Conservation (phyloP, 2,113 vertebrate species). For the Platycercus adscitus region DNA sequence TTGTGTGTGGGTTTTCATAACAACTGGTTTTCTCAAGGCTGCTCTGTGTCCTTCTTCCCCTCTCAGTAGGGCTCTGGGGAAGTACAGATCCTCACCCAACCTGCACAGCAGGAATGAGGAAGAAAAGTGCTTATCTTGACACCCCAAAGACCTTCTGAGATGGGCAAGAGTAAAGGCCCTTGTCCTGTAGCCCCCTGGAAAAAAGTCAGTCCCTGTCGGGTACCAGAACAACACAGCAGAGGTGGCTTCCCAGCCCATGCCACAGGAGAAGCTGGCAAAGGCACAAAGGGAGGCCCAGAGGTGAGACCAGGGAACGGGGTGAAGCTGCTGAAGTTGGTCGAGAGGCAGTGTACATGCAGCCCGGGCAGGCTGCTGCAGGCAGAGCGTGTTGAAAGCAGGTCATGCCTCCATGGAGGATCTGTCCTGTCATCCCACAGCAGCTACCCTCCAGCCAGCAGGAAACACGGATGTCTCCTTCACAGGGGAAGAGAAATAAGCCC, state of each 20-base stretch:
- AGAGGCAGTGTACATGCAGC: rapidly evolving
- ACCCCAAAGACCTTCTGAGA: not conserved
- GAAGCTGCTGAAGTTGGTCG: not conserved
- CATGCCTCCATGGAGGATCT: rapidly evolving
- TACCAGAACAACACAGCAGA: not conserved
- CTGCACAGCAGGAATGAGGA: not conserved
- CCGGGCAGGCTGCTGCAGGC: not conserved
- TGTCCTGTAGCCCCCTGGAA: not conserved
- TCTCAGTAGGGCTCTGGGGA: not conserved
- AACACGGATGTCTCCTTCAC: not conserved
- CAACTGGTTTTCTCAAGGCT: not conserved
- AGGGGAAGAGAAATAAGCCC: not conserved
- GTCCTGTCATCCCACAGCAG: not conserved
- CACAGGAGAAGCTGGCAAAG: not conserved
- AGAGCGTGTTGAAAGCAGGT: not conserved
- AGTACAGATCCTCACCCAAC: not conserved
- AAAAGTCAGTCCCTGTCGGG: not conserved
- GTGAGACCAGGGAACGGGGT: not conserved
- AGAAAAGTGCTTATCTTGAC: not conserved
- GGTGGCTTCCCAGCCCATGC: not conserved
- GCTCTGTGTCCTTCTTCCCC: not conserved
- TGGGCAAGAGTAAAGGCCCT: not conserved
- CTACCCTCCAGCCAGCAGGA: not conserved
- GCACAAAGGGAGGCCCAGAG: not conserved
- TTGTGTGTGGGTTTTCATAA: not conserved